Evolutionary conservation across 2,797 vertebrate species (phyloP), one percentile per base, ranked within the genome.

Genomic region (Cyprinodon diabolis): DNA sequence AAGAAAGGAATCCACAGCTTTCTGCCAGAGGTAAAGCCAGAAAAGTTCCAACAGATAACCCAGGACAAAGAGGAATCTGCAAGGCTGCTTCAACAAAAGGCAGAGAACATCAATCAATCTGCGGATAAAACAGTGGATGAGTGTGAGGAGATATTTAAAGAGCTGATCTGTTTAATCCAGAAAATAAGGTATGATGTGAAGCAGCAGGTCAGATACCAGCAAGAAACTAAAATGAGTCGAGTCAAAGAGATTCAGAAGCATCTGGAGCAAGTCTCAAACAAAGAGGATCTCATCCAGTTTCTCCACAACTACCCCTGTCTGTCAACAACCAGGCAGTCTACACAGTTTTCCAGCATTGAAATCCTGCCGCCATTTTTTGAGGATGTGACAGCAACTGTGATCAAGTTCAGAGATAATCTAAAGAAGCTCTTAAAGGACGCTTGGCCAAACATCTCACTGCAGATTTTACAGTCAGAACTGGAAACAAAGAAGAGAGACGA

Each of bases 161-260:
- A 71, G 57, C 30, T 71, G 70, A 71, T 71, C 69, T 45, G 17
- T 71, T 47, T 71, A 47, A 62, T 71, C 43, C 40, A 48, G 55
- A 58, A 48, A 47, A 60, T 55, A 58, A 25, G 68, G 11, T 54
- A 49, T 68, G 67, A 68, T 13, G 49, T 68, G 67, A 55, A 40
- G 67, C 49, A 68, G 67, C 67, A 68, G 67, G 54, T 68, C 67
- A 68, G 67, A 68, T 68, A 30, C 67, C 67, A 54, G 67, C 67
- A 68, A 51, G 51, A 68, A 68, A 37, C 65, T 48, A n/a, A 66
- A 47, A n/a, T 15, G 12, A 66, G 65, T 66, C 45, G 65, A 66
- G 43, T 66, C 43, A 66, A 66, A 66, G 65, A 66, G 43, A n/a
- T 55, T 55, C 54, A 55, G 40, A 8, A 43, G 40, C 4, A 43